Evolutionary conservation across 2,888 invertebrate genomes (phyloP).

Genomic region (Torymus tubicola): DNA sequence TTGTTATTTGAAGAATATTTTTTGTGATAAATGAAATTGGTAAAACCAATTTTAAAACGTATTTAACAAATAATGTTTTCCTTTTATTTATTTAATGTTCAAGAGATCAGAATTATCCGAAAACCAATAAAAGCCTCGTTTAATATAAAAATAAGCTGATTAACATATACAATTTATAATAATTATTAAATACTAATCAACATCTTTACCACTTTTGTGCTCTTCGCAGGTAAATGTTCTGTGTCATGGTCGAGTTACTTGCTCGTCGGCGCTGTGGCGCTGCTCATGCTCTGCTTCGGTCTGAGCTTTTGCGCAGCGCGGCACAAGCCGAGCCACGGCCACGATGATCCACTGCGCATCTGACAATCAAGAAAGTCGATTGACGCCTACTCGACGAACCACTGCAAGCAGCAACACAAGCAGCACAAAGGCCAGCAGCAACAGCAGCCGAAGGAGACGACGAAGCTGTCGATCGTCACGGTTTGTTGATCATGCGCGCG

Average conservation of each 20-base stretch:
- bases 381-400: constrained; percentile 70
- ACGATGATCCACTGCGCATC: constrained; percentile 71
- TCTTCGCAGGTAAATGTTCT: constrained; percentile 78
- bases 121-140: no score
- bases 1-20: no score
- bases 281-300: constrained; percentile 78
- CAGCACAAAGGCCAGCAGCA: neutral
- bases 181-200: no score
- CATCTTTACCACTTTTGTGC: neutral
- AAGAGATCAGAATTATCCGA: no score
- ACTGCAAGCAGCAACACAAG: neutral
- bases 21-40: no score
- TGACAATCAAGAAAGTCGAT: constrained; percentile 74
- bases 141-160: no score
- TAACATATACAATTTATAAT: no score
- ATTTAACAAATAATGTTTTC: no score
- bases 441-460: constrained; percentile 64
- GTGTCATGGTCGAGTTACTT: constrained; percentile 80
- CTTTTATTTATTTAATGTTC: no score
- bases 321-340: constrained; percentile 76
- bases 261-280: constrained; percentile 77
- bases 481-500: constrained; percentile 68
- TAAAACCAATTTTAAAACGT: no score
- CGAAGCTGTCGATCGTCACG: constrained; percentile 71
- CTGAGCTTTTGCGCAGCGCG: constrained; percentile 80